Evolutionary conservation across 2,888 invertebrate species (phyloP).

Genomic region (Laothoe populi): DNA sequence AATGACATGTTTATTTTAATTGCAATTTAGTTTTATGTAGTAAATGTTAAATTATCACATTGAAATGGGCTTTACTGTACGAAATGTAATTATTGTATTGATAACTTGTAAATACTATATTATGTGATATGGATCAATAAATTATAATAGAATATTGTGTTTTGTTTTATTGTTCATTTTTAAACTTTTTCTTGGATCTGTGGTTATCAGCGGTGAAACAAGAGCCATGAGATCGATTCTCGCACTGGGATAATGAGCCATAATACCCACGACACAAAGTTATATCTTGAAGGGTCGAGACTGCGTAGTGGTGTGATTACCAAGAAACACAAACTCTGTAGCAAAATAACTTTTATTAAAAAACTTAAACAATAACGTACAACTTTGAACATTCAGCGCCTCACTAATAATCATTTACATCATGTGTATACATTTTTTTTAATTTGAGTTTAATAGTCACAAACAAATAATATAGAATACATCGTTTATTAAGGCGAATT

Average conservation of each 20-base stretch:
- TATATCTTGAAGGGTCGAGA: not conserved
- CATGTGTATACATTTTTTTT: too few species aligned
- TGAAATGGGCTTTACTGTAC: constrained; percentile 41
- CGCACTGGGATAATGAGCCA: too few species aligned
- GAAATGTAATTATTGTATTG: constrained; percentile 53
- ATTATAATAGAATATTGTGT: constrained; percentile 49
- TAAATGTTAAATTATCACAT: constrained; percentile 33
- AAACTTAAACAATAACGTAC: constrained; percentile 37
- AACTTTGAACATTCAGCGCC: constrained; percentile 28
- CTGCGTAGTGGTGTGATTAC: not conserved
- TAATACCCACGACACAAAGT: too few species aligned
- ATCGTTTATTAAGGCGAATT: too few species aligned
- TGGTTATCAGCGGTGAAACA: too few species aligned
- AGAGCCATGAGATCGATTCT: too few species aligned
- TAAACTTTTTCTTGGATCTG: not conserved
- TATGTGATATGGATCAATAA: constrained; percentile 75
- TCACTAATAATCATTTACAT: too few species aligned
- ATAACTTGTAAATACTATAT: constrained; percentile 79
- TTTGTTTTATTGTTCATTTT: constrained; percentile 7
- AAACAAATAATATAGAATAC: too few species aligned
- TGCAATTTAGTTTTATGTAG: constrained; percentile 43
- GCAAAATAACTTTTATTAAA: constrained; percentile 44
- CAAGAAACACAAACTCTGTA: constrained; percentile 22
- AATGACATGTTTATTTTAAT: constrained; percentile 18
- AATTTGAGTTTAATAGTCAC: too few species aligned